phyloP scores from a whole-genome alignment of 2,113 vertebrate genomes.

The Gobiocypris rarus region DNA sequence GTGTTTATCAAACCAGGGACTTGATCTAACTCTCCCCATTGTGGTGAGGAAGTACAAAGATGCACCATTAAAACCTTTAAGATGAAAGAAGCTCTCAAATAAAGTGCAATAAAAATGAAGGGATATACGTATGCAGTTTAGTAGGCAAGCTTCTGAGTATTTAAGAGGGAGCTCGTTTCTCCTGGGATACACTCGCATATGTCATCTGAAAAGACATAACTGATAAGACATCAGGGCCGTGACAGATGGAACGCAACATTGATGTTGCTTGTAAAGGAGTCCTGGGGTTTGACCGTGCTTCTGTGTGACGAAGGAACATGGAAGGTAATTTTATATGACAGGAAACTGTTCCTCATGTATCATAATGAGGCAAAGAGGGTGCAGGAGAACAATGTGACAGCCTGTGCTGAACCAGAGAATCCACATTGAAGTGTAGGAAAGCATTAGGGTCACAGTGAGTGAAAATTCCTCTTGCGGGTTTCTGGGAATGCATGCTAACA shows the following conservation, averaged over 20 bases:
- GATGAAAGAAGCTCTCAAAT: background rate
- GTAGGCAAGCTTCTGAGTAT: constrained; percentile 10
- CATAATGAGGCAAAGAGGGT: background rate
- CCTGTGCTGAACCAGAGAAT: background rate
- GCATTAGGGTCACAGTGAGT: background rate
- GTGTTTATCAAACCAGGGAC: background rate
- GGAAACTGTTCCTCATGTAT: constrained; percentile 13
- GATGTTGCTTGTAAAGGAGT: background rate
- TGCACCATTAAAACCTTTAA: background rate
- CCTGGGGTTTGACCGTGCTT: constrained; percentile 12
- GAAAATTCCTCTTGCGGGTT: background rate
- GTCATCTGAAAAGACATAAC: constrained; percentile 13
- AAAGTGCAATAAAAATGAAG: background rate
- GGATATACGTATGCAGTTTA: background rate
- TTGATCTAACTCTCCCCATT: background rate
- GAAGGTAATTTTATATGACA: constrained; percentile 25
- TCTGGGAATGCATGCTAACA: background rate
- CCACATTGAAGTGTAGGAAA: background rate
- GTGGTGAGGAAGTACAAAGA: constrained; percentile 1
- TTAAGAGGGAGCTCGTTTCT: constrained; percentile 6
- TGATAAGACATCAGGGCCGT: background rate
- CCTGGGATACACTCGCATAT: constrained; percentile 11
- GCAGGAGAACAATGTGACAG: background rate
- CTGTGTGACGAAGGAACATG: constrained; percentile 18
- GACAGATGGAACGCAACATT: constrained; percentile 19